Percentiles rank a stretch among this genome's conserved stretches.
Evolutionary conservation across 2,888 invertebrate genomes (phyloP).

Genomic region (Lampropteryx suffumata): DNA sequence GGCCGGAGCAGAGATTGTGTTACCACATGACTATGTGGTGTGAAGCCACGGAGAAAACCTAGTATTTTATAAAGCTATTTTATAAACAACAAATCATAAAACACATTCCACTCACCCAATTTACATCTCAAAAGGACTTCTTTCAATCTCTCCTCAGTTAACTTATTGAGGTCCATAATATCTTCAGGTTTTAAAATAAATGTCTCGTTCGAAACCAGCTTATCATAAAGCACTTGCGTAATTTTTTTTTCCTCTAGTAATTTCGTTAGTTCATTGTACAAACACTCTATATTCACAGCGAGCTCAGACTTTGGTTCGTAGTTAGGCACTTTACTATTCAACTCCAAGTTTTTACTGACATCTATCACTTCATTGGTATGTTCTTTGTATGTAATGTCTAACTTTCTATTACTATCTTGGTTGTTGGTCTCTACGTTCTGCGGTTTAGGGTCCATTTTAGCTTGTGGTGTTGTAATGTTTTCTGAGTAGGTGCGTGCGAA

Average conservation of each 20-base stretch:
- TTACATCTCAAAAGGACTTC: constrained; percentile 62
- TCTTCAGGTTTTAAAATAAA: constrained; percentile 74
- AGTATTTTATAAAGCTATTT: too few species aligned
- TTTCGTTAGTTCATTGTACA: constrained; percentile 56
- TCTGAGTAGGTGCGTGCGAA: constrained; percentile 86
- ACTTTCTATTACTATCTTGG: constrained; percentile 35
- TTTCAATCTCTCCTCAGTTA: constrained; percentile 60
- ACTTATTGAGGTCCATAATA: constrained; percentile 73
- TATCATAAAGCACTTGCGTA: constrained; percentile 63
- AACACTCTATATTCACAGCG: constrained; percentile 41
- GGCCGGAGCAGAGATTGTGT: too few species aligned
- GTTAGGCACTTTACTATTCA: constrained; percentile 45
- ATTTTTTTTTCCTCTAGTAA: constrained; percentile 69
- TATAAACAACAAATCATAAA: too few species aligned
- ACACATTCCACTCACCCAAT: constrained; percentile 55
- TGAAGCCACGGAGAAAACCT: too few species aligned
- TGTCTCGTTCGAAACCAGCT: constrained; percentile 68
- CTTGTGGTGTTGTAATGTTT: constrained; percentile 27
- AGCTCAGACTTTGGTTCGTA: constrained; percentile 36
- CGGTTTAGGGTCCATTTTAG: constrained; percentile 35
- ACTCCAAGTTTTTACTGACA: constrained; percentile 45
- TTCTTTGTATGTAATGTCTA: constrained; percentile 64
- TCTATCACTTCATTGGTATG: constrained; percentile 44
- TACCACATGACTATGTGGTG: too few species aligned
- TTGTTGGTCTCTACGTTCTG: constrained; percentile 26